These are phyloP conservation scores for Colletes collaris DNA, from an alignment of 2,888 invertebrate genomes.

Conservation along the genomic window DNA sequence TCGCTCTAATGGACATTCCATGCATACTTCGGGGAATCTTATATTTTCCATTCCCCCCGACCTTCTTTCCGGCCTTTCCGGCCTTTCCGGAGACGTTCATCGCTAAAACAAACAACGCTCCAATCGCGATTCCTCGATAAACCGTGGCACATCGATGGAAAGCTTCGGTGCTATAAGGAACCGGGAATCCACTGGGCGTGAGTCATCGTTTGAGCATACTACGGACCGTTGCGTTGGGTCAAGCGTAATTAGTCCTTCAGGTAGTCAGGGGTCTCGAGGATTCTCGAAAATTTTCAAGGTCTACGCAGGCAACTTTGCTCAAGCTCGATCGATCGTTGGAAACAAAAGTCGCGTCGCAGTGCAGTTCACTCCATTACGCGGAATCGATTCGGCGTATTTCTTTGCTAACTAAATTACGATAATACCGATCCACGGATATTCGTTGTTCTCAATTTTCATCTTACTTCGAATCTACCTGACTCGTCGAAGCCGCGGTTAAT, in stretches of 20 bases:
- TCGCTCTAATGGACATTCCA: conserved; percentile 71
- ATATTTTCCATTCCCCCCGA: not conserved
- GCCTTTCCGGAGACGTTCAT: conserved; percentile 3
- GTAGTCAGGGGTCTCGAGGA: conserved; percentile 45
- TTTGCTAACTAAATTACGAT: too few relatives aligned
- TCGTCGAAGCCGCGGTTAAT: too few relatives aligned
- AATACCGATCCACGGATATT: too few relatives aligned
- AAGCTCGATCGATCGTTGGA: not conserved
- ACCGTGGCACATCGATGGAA: conserved; percentile 12
- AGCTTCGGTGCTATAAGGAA: conserved; percentile 1
- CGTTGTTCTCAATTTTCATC: too few relatives aligned
- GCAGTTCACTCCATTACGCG: too few relatives aligned
- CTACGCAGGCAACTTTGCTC: conserved; percentile 1
- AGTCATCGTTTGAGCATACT: conserved; percentile 45
- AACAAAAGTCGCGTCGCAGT: not conserved
- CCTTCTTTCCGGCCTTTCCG: not conserved
- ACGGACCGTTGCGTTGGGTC: conserved; percentile 13
- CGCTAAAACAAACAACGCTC: conserved; percentile 42
- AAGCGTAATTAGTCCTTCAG: conserved; percentile 60
- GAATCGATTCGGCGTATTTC: not conserved
- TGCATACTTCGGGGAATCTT: conserved; percentile 41
- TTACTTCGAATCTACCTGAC: too few relatives aligned
- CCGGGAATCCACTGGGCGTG: conserved; percentile 11
- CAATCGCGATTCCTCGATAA: conserved; percentile 53
- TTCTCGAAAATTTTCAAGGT: conserved; percentile 40